Evolutionary conservation across 2,797 vertebrate genomes (phyloP), one percentile per base, ranked within the genome.

Genomic region (Acanthiza pusilla): DNA sequence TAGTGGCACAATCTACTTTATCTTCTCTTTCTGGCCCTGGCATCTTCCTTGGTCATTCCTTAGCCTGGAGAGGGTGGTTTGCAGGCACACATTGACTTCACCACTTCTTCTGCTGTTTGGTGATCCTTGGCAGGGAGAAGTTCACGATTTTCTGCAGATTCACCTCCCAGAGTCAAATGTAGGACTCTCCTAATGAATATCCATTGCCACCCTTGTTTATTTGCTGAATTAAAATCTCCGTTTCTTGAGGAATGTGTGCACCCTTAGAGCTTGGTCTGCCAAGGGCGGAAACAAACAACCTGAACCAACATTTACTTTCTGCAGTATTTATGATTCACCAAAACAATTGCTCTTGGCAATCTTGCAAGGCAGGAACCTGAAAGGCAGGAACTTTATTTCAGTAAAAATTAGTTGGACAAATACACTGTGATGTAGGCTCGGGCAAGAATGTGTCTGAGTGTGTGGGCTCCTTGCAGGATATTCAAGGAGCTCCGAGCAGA

Each of bases 261-360:
- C n/a, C 66, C n/a, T 65, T 51, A n/a, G 4, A 8, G 40, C 82
- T 94, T 55, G 54, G 34, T 70, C 74, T 91, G 75, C 81, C 94
- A 86, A 96, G 88, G 63, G 81, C 36, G 32, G 72, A 93, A 96
- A 94, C 74, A 95, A 97, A 67, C 55, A 96, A 85, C 93, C 74
- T 93, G 83, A 95, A 91, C 66, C 47, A 93, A 96, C 91, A 65
- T 96, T 97, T 95, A 91, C 88, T 96, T 97, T 96, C 76, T 91
- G 88, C 94, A 95, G 73, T 73, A 91, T 97, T 96, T 94, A 94
- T 97, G 96, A 97, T 95, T 97, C 96, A 97, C 93, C 94, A 91
- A 96, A 97, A 96, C 92, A 97, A 94, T 95, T 77, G 93, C 92
- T 96, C 54, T 85, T 79, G 94, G 94, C 94, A 95, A 82, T 85